Percentiles rank a stretch among this genome's conserved stretches.
Evolutionary conservation across 2,113 vertebrate genomes (phyloP).

Genomic region (Engystomops pustulosus): DNA sequence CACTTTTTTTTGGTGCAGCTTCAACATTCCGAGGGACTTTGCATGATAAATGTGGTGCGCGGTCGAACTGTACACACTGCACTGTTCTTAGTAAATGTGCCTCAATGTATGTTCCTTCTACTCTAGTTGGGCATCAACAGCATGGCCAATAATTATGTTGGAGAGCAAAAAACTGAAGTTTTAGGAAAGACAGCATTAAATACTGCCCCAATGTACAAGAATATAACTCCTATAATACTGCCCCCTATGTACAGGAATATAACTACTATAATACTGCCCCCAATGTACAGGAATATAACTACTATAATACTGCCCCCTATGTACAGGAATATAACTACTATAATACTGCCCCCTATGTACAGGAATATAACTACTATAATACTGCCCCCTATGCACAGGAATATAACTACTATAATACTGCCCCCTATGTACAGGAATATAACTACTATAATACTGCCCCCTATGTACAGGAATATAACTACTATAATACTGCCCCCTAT

Average conservation of each 20-base stretch:
- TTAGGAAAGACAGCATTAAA: too few relatives aligned
- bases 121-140: too few relatives aligned
- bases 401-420: background rate
- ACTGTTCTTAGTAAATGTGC: too few relatives aligned
- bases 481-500: background rate
- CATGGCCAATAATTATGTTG: too few relatives aligned
- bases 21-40: too few relatives aligned
- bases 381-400: background rate
- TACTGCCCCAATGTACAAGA: background rate
- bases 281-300: background rate
- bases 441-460: background rate
- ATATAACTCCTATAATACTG: background rate
- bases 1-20: too few relatives aligned
- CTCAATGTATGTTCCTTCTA: too few relatives aligned
- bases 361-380: background rate
- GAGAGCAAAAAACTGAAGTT: too few relatives aligned
- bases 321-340: background rate
- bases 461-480: slow-evolving; percentile 2
- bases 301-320: background rate
- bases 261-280: background rate
- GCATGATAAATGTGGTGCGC: too few relatives aligned
- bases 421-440: background rate
- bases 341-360: background rate
- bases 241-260: background rate
- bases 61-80: too few relatives aligned